A percentile compares a stretch with the other conserved stretches of the same genome.
phyloP scores from a whole-genome alignment of 2,797 vertebrate species.

The Cyprinodon diabolis region DNA sequence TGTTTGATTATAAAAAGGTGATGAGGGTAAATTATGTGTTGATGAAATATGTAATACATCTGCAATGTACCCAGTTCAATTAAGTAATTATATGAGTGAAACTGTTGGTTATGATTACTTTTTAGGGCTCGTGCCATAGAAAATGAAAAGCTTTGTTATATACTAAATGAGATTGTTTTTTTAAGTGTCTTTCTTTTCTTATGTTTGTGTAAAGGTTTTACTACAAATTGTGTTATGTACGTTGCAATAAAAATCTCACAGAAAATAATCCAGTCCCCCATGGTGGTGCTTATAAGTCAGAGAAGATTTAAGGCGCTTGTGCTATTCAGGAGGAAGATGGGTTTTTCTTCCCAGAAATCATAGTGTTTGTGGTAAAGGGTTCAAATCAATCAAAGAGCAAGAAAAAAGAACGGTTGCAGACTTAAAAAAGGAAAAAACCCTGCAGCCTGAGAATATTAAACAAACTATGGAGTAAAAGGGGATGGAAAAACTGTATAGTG shows the following conservation, averaged over 20 bases:
- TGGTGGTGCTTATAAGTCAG: background rate
- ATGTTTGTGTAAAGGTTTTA: slow-evolving; percentile 31
- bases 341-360: background rate
- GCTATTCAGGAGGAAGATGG: no score
- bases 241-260: slow-evolving; percentile 8
- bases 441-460: background rate
- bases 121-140: slow-evolving; percentile 25
- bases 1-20: slow-evolving; percentile 28
- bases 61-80: slow-evolving; percentile 5
- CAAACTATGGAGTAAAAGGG: background rate
- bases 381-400: background rate
- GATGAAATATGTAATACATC: slow-evolving; percentile 3
- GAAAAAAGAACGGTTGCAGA: background rate
- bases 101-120: slow-evolving; percentile 16
- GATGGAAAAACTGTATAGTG: background rate
- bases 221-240: slow-evolving; percentile 1
- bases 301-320: background rate
- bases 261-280: slow-evolving; percentile 29
- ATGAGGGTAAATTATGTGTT: slow-evolving; percentile 35
- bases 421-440: background rate
- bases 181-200: slow-evolving; percentile 28
- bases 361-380: background rate
- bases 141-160: slow-evolving; percentile 17
- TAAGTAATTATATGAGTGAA: slow-evolving; percentile 9
- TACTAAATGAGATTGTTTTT: background rate